Base-by-base conservation (phyloP, 2,797 vertebrate species). In the Melanotaenia boesemani region DNA sequence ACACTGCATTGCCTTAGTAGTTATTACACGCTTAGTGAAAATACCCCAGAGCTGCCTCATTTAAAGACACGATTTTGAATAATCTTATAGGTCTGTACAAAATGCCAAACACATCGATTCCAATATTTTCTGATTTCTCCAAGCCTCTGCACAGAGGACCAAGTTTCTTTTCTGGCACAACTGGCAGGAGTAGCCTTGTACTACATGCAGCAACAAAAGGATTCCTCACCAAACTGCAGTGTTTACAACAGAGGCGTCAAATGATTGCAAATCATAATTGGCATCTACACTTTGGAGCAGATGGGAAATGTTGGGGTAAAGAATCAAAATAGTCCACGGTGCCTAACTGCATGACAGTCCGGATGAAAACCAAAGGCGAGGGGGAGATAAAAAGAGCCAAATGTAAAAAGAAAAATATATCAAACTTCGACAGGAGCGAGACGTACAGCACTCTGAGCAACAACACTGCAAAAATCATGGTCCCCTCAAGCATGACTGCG, bases 61-160 rank as follows among this genome's bases (percentile, higher is more conserved):
- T 89, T 89, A 90, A 89, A 92, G 89, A 89, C 83, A 74, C 72
- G 65, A 77, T 85, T 89, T 86, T 73, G 61, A 86, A 80, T 83
- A 75, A 77, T 88, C 78, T 86, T 86, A 80, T 77, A 83, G 76
- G 82, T 88, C 91, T 92, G 90, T 91, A 93, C 91, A 92, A 90
- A 89, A 91, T 82, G 88, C 84, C 89, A 86, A 91, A 89, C 81
- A 73, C 77, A 74, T 67, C 32, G 70, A 55, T 80, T 87, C 76
- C 76, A 81, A 82, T 86, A 83, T 84, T 80, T 87, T 88, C 75
- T 54, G 75, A 84, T 83, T 84, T 86, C 56, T 73, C 70, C 67
- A 39, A 70, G 59, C 62, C 76, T 78, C 72, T 67, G 52, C 62
- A 56, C 63, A 82, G 77, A 78, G 60, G 80, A 48, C 61, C 18